These are phyloP conservation scores for Platycheirus rosarum DNA, from an alignment of 2,888 invertebrate species.

Conservation along the genomic window DNA sequence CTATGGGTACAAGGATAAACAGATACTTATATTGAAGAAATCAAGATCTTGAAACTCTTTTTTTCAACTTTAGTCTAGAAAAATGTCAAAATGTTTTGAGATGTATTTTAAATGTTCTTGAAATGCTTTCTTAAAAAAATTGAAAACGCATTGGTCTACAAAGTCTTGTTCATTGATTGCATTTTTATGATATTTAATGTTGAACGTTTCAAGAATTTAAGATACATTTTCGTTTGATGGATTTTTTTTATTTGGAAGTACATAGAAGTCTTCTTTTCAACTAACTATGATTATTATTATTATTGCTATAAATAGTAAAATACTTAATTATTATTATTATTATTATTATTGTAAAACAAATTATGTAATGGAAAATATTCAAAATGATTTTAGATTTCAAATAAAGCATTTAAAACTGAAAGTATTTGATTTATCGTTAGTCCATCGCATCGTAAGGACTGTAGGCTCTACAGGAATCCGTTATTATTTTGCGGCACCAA, in stretches of 20 bases:
- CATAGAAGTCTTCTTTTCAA: conserved; percentile 46
- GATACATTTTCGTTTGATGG: conserved; percentile 3
- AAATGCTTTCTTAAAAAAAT: neutral
- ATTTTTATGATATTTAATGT: neutral
- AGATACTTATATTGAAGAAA: conserved; percentile 49
- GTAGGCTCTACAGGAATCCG: no score
- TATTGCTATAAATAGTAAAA: conserved; percentile 36
- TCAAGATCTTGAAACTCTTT: conserved; percentile 31
- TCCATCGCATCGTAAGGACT: no score
- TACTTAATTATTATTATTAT: conserved; percentile 57
- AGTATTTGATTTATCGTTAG: conserved; percentile 10
- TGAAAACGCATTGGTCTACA: neutral
- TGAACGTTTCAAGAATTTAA: conserved; percentile 7
- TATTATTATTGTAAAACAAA: conserved; percentile 51
- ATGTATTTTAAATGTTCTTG: conserved; percentile 26
- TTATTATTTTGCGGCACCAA: no score
- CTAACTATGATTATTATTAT: conserved; percentile 50
- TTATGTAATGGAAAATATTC: conserved; percentile 39
- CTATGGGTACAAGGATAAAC: conserved; percentile 63
- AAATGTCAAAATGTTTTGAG: conserved; percentile 32
- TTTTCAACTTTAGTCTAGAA: conserved; percentile 57
- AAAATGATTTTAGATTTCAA: conserved; percentile 67
- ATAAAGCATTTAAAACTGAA: conserved; percentile 65
- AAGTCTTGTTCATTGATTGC: neutral
- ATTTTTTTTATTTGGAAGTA: conserved; percentile 40